Base-by-base conservation (phyloP, 2,797 vertebrate species). In the Anguilla megastoma region DNA sequence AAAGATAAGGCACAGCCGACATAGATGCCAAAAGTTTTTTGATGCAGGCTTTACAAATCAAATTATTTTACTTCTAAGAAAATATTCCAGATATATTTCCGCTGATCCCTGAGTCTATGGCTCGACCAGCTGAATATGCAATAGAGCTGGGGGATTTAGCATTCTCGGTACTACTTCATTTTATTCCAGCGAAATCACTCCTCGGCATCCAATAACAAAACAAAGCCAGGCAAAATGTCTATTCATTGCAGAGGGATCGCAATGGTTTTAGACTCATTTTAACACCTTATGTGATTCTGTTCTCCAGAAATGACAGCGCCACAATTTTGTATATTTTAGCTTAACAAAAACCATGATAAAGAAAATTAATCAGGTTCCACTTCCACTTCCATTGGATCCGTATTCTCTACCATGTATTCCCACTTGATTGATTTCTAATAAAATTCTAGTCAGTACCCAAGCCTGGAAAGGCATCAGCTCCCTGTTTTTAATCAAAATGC, bases 21-120 rank as follows among this genome's bases (percentile, higher is more conserved):
- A 48, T 80, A 21, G 76, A 50, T 48, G 76, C 21, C 76, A 80
- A 50, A 80, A 80, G 76, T 48, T 80, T 80, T 76, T 33, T 80
- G 41, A 80, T 76, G 41, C 41, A 24, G 76, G 76, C 76, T 80
- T 80, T 80, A 48, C 41, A 45, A 48, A 80, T 45, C 41, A 48
- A 80, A 80, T 80, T 48, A 80, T 48, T 80, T 80, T 80, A 50
- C 21, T 80, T 80, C 16, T 41, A 80, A 80, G 76, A 80, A 80
- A 80, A 21, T 66, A 8, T 7, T 50, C 18, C 7, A 2, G 41
- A 48, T 16, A 41, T 76, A 76, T 80, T 80, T 48, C 76, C 3
- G 16, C 74, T 80, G 76, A 80, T 80, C 76, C 45, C 45, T 50
- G 21, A 80, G 41, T 24, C 76, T 48, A 10, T 48, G 41, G 45